These are phyloP conservation scores for Leptosomus discolor DNA, from an alignment of 2,113 vertebrate species.

Conservation along the genomic window DNA sequence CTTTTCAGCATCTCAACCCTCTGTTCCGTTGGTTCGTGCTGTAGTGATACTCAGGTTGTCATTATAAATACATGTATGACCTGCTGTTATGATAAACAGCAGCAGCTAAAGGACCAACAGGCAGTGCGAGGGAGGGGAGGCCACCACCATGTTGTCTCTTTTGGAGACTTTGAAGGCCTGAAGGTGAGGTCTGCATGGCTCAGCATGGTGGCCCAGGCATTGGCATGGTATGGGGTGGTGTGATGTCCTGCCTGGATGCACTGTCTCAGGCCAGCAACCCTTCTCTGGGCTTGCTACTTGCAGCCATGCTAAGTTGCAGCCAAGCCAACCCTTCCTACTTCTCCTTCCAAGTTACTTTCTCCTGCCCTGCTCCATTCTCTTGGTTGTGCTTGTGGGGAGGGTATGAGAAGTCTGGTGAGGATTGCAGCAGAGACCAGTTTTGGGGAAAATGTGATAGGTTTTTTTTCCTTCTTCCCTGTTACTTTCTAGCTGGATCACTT, in stretches of 20 bases:
- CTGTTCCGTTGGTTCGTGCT: neutral
- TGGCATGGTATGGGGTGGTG: accelerated
- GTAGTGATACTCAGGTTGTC: neutral
- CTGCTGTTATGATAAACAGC: neutral
- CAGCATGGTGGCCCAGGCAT: accelerated
- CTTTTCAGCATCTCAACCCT: neutral
- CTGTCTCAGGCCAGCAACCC: neutral
- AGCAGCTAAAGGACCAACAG: neutral
- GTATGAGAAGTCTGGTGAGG: neutral
- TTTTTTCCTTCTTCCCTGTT: neutral
- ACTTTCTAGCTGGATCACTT: neutral
- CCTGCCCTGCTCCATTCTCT: neutral
- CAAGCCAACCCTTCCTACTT: neutral
- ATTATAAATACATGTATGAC: neutral
- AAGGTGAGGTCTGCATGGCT: neutral
- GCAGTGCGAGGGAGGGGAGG: neutral
- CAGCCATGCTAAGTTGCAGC: neutral
- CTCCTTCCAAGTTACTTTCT: neutral
- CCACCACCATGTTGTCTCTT: accelerated
- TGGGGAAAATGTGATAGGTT: neutral
- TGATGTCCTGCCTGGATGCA: neutral
- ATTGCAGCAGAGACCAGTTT: neutral
- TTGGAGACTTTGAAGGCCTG: neutral
- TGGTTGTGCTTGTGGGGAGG: neutral
- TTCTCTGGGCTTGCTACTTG: neutral